A percentile compares a stretch with the other conserved stretches of the same genome.
phyloP scores from a whole-genome alignment of 2,113 vertebrate species.

The Grammomys dolichurus region DNA sequence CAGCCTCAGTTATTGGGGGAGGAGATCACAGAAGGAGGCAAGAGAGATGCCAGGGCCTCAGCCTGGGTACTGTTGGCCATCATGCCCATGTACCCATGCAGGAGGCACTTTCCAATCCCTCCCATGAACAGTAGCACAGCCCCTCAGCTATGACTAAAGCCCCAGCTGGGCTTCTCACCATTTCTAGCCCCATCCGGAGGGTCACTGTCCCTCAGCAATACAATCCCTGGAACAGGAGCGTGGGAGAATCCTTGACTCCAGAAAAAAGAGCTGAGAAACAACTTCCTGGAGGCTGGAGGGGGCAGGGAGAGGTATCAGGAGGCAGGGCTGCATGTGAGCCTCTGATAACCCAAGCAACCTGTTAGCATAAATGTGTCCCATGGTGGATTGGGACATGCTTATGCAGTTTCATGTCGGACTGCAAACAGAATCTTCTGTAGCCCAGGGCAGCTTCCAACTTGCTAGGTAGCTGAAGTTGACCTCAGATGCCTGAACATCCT shows the following conservation, averaged over 20 bases:
- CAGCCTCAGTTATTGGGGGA: accelerated
- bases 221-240: neutral
- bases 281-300: neutral
- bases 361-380: accelerated
- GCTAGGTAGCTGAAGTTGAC: neutral
- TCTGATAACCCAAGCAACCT: neutral
- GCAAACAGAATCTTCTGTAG: neutral
- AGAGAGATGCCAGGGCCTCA: neutral
- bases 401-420: neutral
- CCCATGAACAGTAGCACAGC: accelerated
- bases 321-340: accelerated
- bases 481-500: neutral
- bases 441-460: neutral
- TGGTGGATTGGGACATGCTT: neutral
- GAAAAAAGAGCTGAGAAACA: neutral
- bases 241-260: neutral
- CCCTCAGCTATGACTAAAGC: neutral
- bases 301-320: no score
- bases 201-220: neutral
- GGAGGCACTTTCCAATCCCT: neutral
- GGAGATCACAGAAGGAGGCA: neutral
- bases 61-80: accelerated
- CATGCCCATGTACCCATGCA: neutral
- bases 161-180: neutral
- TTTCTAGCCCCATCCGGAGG: neutral